A percentile compares a stretch with the other conserved stretches of the same genome.
phyloP scores from a whole-genome alignment of 1,140 invertebrate genomes.

The Choristoneura fumiferana region DNA sequence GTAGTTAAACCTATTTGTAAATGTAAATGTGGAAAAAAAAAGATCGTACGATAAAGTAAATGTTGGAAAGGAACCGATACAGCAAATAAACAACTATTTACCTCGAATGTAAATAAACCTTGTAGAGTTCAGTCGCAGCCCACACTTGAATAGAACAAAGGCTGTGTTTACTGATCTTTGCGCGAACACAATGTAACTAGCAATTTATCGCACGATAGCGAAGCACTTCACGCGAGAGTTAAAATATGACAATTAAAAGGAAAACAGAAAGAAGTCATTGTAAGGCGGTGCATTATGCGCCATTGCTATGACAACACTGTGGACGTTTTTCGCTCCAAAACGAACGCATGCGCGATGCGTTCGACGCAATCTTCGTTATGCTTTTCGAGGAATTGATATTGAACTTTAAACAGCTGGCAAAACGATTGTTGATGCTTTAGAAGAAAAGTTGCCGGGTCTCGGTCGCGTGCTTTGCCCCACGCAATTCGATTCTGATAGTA shows the following conservation, averaged over 20 bases:
- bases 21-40: no score
- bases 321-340: conserved; percentile 71
- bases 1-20: no score
- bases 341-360: conserved; percentile 52
- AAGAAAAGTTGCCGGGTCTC: conserved; percentile 13
- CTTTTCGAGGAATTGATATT: conserved; percentile 7
- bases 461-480: conserved; percentile 56
- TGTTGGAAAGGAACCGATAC: conserved; percentile 15
- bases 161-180: conserved; percentile 39
- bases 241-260: background rate
- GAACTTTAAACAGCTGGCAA: conserved; percentile 18
- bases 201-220: conserved; percentile 41
- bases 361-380: background rate
- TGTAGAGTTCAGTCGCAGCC: conserved; percentile 35
- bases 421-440: background rate
- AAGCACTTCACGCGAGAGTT: conserved; percentile 26
- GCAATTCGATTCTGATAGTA: conserved; percentile 51
- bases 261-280: conserved; percentile 8
- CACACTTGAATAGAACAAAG: conserved; percentile 41
- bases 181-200: conserved; percentile 29
- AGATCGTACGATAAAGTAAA: conserved; percentile 5
- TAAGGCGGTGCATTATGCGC: conserved; percentile 36
- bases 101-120: conserved; percentile 35
- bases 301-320: conserved; percentile 59
- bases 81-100: conserved; percentile 24